Percentiles rank a stretch among this genome's conserved stretches.
Evolutionary conservation across 2,113 vertebrate species (phyloP).

Genomic region (Micronycteris hirsuta): DNA sequence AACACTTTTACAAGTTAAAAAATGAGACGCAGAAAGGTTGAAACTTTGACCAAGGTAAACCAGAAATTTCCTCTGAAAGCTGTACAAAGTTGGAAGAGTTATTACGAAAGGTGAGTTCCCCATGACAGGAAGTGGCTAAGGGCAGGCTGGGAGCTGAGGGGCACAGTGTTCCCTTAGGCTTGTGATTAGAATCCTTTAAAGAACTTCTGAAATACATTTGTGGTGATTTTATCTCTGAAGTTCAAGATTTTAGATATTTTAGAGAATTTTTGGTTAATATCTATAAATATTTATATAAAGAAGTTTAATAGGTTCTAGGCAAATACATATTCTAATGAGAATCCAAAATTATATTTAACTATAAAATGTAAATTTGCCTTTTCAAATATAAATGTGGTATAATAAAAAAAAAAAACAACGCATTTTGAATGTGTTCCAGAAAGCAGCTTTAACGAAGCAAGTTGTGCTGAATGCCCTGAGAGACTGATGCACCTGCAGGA

Average conservation of each 20-base stretch:
- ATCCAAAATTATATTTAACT: background rate
- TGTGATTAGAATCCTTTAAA: background rate
- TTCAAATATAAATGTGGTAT: background rate
- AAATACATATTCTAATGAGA: background rate
- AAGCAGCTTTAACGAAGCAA: background rate
- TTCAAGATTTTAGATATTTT: constrained; percentile 21
- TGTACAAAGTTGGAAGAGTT: background rate
- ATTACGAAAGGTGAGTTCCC: background rate
- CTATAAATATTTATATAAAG: background rate
- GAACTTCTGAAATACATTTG: constrained; percentile 18
- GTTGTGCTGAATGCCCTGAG: background rate
- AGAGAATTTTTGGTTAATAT: background rate
- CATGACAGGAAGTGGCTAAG: background rate
- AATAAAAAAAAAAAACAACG: background rate
- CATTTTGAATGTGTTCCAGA: background rate
- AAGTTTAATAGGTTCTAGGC: background rate
- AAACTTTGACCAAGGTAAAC: background rate
- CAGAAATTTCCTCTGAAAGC: background rate
- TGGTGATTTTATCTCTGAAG: background rate
- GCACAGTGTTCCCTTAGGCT: background rate
- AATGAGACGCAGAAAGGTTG: background rate
- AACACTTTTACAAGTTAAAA: background rate
- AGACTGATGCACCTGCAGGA: background rate
- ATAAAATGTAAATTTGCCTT: background rate
- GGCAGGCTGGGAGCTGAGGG: background rate